Evolutionary conservation across 2,888 invertebrate species (phyloP), one percentile per base, ranked within the genome.

Genomic region (Trissolcus brochymenae): DNA sequence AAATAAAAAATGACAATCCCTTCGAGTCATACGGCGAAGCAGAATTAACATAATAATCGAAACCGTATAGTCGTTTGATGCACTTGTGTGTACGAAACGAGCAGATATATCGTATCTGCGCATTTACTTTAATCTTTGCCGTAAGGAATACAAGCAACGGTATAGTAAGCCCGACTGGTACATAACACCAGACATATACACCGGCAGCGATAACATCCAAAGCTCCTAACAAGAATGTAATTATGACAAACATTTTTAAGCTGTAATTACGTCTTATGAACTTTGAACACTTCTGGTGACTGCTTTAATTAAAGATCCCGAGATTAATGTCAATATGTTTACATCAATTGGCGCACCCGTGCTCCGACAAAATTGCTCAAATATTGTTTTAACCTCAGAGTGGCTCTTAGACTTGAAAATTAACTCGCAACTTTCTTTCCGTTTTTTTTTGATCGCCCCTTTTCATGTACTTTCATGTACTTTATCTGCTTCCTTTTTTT

Each of bases 91-190:
- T 49, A 57, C 49, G 59, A 54, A 75, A 68, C 53, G 74, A 62
- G 41, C 61, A 53, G 61, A 57, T 75, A 56, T 68, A 75, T 75
- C 64, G 60, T 74, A 67, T 68, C 64, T 41, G 6, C 17, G n/a
- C 67, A 54, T 67, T 75, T 54, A 61, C 62, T 68, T 75, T 75
- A 75, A 75, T 75, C 62, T 75, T 67, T 59, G 62, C 62, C 67
- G 67, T 74, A 64, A 75, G 74, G 74, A 68, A 68, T 75, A 75
- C 64, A 68, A 64, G 40, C 21, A 41, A 57, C 57, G 49, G 57
- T 74, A 67, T 17, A 68, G 61, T 68, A 62, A 68, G 59, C 54
- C 72, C 55, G n/a, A 51, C 65, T 25, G 65, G 64, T 41, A 49
- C 51, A 56, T 50, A 51, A 46, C 49, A 19, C 46, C 29, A 54